Evolutionary conservation across 37 sponge, comb jelly and placozoan genomes (phyloP), one percentile per base, ranked within the genome.

Genomic region (Lycopodina hypogea): DNA sequence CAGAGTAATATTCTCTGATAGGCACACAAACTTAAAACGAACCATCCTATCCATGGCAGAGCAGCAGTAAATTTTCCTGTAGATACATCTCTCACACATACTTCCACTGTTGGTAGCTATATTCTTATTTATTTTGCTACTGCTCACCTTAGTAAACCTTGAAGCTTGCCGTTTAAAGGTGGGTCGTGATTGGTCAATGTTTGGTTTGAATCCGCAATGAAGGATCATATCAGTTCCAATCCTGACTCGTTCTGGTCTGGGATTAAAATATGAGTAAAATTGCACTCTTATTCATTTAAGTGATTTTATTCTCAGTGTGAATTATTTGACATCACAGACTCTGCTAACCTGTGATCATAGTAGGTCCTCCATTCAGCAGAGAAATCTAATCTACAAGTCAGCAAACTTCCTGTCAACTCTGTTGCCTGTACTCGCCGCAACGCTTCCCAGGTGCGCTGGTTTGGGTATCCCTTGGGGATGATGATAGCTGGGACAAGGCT

Each of bases 301-400:
- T n/a, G n/a, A n/a, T n/a, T n/a, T n/a, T n/a, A n/a, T n/a, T n/a
- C n/a, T n/a, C 60, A 59, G 28, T 6, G 28, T 59, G 28, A 6
- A 8, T 12, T 12, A 3, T 26, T 26, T 12, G 4, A 26, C 18
- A 59, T 18, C 3, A 3, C 4, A 8, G 4, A 4, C 48, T 45
- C 28, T 24, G 24, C 56, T 21, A 74, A 92, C 93, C 90, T 76
- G 81, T 83, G 62, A 56, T 93, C 93, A 74, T 83, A 89, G 30
- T 93, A 93, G 34, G 76, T 78, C 30, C 85, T 72, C 93, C 93
- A 93, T 42, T 93, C 93, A 21, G 89, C 60, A 12, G 87, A 86
- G 81, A 89, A 87, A 70, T 93, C 93, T 71, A 51, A 81, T 21
- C 72, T 70, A 61, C 89, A 93, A 15, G 90, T 93, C 56, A 93